A percentile compares a stretch with the other conserved stretches of the same genome.
These are phyloP conservation scores for Spongia lamella DNA, from an alignment of 37 sponge, comb jelly and placozoan genomes.

Conservation along the genomic window DNA sequence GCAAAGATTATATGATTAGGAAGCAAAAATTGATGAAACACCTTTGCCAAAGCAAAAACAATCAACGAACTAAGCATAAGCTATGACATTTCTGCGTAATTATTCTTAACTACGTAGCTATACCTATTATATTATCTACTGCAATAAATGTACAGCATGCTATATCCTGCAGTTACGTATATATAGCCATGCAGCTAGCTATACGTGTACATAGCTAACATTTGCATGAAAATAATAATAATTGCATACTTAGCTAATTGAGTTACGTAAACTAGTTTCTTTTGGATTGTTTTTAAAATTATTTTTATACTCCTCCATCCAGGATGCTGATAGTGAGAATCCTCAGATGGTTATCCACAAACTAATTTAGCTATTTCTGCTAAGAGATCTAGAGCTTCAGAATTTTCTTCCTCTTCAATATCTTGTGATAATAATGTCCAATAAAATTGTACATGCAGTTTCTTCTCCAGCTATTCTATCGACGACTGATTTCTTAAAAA, in stretches of 20 bases:
- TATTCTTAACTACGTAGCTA: not conserved
- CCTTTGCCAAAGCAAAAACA: conserved; percentile 14
- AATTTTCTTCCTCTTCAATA: conserved; percentile 13
- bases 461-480: conserved; percentile 23
- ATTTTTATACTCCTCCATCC: conserved; percentile 46
- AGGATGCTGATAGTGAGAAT: conserved; percentile 36
- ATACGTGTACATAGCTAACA: too few relatives aligned
- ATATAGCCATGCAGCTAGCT: too few relatives aligned
- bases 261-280: conserved; percentile 24
- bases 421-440: conserved; percentile 34
- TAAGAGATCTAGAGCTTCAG: conserved; percentile 22
- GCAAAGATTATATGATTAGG: not conserved
- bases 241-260: too few relatives aligned
- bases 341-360: conserved; percentile 57
- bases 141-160: not conserved
- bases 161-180: too few relatives aligned
- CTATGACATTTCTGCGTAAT: not conserved
- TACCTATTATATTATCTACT: not conserved
- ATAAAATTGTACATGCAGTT: conserved; percentile 48
- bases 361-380: conserved; percentile 7
- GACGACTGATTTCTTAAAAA: conserved; percentile 3
- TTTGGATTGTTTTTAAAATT: conserved; percentile 7
- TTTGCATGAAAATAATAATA: too few relatives aligned
- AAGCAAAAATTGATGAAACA: conserved; percentile 11
- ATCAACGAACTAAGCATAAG: not conserved